These are phyloP conservation scores for Myotis yumanensis DNA, from an alignment of 2,113 vertebrate species.

Conservation along the genomic window DNA sequence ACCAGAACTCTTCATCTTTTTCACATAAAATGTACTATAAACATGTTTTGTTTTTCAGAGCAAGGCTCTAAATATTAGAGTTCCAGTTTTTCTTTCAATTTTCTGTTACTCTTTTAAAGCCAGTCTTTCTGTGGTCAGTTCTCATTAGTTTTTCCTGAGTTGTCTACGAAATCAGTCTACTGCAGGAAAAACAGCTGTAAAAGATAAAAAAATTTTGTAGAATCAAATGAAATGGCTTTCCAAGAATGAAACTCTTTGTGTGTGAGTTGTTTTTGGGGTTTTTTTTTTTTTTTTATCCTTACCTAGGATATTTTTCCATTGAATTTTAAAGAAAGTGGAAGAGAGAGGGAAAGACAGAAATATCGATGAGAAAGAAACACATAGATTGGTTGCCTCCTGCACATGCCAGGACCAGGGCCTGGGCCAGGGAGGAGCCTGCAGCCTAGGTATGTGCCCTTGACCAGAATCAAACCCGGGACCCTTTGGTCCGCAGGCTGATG, in stretches of 20 bases:
- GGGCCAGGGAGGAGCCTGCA: too few species aligned
- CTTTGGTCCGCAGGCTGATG: too few species aligned
- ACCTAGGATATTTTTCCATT: too few species aligned
- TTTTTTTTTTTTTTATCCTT: too few species aligned
- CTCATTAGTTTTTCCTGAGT: background rate
- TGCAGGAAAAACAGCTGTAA: background rate
- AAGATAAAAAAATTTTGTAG: background rate
- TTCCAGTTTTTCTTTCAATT: background rate
- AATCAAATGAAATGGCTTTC: background rate
- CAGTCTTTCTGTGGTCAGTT: background rate
- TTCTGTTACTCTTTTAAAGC: background rate
- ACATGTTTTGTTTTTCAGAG: constrained; percentile 26
- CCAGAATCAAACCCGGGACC: too few species aligned
- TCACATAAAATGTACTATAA: constrained; percentile 18
- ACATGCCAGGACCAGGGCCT: too few species aligned
- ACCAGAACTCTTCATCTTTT: constrained; percentile 29
- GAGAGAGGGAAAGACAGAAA: too few species aligned
- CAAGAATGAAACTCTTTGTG: background rate
- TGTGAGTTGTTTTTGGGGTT: too few species aligned
- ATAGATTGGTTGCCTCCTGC: too few species aligned
- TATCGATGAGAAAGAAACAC: too few species aligned
- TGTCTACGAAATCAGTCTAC: background rate
- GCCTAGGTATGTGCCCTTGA: too few species aligned
- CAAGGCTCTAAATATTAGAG: background rate
- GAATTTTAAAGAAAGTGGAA: too few species aligned